Evolutionary conservation across 2,888 invertebrate species (phyloP), one percentile per base, ranked within the genome.

Genomic region (Boloria euphrosyne): DNA sequence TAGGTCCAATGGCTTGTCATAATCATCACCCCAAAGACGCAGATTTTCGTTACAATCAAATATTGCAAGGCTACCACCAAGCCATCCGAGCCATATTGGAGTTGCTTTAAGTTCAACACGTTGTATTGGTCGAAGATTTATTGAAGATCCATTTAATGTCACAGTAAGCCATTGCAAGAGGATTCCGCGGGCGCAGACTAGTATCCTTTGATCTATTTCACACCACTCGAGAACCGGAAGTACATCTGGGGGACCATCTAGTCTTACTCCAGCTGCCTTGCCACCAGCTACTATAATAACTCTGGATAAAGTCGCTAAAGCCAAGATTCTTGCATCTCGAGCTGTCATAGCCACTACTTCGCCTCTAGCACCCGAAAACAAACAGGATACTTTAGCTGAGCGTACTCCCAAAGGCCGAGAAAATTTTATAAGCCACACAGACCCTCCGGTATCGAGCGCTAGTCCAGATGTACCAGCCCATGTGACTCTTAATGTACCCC

Each of bases 341-440:
- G 92, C 88, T 0, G 84, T 77, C 92, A 91, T 90, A 0, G 90
- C 85, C 0, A 92, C 89, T 0, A 92, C 92, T 93, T 99, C 99
- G 0, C 99, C 99, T 64, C 98, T 95, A 63, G 98, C 98, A 44
- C 99, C 99, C 46, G 99, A 98, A 87, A 99, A 99, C 16, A 99
- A 92, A 83, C 99, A 99, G 62, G 97, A 96, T 0, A 98, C 96
- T 69, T 97, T 96, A 83, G 97, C 97, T 0, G 96, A 96, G 52
- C 98, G 93, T 47, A 98, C 96, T 14, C 98, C 98, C 75, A 98
- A 93, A 13, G 97, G 95, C 66, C 98, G 93, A 51, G 96, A 97
- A 80, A 98, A 98, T 77, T 95, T 96, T 47, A 99, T 91, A 73
- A 98, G 96, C 94, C 98, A 99, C 1, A 99, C 98, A 0, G 98